Evolutionary conservation across 2,797 vertebrate genomes (phyloP), one percentile per base, ranked within the genome.

Genomic region (Chaunax sp.): DNA sequence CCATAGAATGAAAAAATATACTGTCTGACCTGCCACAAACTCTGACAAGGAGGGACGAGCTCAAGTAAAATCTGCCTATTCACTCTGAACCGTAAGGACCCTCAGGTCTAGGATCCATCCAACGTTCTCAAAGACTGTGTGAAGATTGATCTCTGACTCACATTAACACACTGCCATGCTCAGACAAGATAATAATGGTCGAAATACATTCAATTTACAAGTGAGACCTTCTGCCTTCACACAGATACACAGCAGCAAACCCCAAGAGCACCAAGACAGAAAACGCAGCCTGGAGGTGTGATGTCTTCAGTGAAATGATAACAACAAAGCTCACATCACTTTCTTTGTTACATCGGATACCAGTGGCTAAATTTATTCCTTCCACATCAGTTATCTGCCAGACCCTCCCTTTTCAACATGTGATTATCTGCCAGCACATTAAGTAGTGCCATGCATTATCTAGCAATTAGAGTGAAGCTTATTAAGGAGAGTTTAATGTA

Each of bases 401-500:
- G 65, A 64, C 69, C 46, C 69, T 83, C 78, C 71, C 74, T 84
- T 72, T 75, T 33, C 64, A 78, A 84, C 80, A 74, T 74, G 75
- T 84, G 85, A 92, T 90, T 87, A 89, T 91, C 89, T 91, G 84
- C 86, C 88, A 88, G 86, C 35, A 43, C 80, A 81, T 84, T 90
- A 90, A 93, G 85, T 88, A 91, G 86, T 80, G 76, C 81, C 89
- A 87, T 93, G 87, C 90, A 93, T 93, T 94, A 93, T 91, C 91
- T 90, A 76, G 85, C 92, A 93, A 95, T 93, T 92, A 94, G 87
- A 84, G 68, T 67, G 78, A 87, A 86, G 87, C 88, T 91, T 92
- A 93, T 92, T 94, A 94, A 88, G 88, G 88, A 84, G 83, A 78
- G 82, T 88, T 91, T 91, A 92, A 94, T 93, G 91, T 90, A 91